Evolutionary conservation across 1,140 invertebrate genomes (phyloP).

Genomic region (Lepidotrigona ventralis): DNA sequence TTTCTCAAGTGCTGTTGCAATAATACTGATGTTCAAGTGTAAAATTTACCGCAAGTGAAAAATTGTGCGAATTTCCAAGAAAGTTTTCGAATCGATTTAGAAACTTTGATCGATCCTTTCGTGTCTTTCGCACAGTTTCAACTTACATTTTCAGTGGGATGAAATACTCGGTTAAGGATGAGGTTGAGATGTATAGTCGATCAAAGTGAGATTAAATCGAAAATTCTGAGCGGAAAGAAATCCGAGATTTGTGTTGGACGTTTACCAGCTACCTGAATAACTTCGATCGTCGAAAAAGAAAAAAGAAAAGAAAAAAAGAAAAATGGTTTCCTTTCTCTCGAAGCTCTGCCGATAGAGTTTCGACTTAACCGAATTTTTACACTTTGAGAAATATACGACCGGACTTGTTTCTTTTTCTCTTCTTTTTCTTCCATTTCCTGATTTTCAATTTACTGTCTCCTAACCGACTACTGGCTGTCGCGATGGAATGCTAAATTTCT

Average conservation of each 20-base stretch:
- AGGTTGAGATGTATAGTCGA: neutral
- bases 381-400: neutral
- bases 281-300: neutral
- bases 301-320: neutral
- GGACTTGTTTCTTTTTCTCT: too few relatives aligned
- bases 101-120: too few relatives aligned
- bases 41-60: too few relatives aligned
- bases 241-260: neutral
- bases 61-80: too few relatives aligned
- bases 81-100: too few relatives aligned
- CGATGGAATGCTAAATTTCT: neutral
- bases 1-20: too few relatives aligned
- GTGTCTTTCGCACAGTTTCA: neutral
- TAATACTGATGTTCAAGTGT: too few relatives aligned
- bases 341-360: neutral
- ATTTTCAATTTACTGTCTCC: neutral
- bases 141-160: neutral
- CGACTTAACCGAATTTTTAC: conserved; percentile 27
- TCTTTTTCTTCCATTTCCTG: neutral
- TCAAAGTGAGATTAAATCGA: neutral
- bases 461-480: conserved; percentile 3
- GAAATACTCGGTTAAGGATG: neutral
- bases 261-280: neutral
- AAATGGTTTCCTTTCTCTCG: neutral
- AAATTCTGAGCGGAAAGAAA: neutral